Evolutionary conservation across 2,888 invertebrate species (phyloP), one percentile per base, ranked within the genome.

Genomic region (Tenthredo mesomela): DNA sequence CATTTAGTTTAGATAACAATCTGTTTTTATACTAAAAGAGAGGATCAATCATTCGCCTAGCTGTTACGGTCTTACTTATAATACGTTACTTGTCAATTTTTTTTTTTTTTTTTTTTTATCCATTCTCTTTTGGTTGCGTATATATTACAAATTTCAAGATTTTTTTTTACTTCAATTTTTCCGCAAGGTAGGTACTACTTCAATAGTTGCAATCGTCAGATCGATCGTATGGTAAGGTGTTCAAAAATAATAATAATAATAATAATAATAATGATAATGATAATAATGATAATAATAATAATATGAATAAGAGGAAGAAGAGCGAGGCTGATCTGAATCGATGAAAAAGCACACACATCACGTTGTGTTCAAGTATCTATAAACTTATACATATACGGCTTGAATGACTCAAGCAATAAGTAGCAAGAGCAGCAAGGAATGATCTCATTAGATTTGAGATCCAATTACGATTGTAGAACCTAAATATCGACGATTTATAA

Each of bases 381-480:
- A 21, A 75, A 9, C 21, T 47, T 47, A 25, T n/a, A 70, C 15
- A 37, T 2, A 37, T 2, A 15, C 40, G 43, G 71, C 29, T n/a
- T 40, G 40, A 61, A 80, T 61, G 61, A 80, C 80, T 37, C 21
- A 29, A 58, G 80, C 25, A 80, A 40, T 43, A 15, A 50, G 77
- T 33, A 77, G 33, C 61, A 47, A 21, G 58, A 37, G 61, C 58
- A 58, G 21, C 80, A 40, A 58, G 21, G 50, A 80, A 80, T 80
- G 80, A 80, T 80, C 80, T 80, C 80, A 58, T 80, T 80, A 80
- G 21, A 61, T 80, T 80, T 61, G 40, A 80, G 80, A 80, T 80
- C 80, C 80, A 80, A 80, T 80, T 80, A 80, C 80, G 80, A 80
- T 80, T 61, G 80, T 61, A 80, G 37, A 80, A 80, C 80, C 58